phyloP scores from a whole-genome alignment of 2,113 vertebrate species.

The Cynoglossus semilaevis region DNA sequence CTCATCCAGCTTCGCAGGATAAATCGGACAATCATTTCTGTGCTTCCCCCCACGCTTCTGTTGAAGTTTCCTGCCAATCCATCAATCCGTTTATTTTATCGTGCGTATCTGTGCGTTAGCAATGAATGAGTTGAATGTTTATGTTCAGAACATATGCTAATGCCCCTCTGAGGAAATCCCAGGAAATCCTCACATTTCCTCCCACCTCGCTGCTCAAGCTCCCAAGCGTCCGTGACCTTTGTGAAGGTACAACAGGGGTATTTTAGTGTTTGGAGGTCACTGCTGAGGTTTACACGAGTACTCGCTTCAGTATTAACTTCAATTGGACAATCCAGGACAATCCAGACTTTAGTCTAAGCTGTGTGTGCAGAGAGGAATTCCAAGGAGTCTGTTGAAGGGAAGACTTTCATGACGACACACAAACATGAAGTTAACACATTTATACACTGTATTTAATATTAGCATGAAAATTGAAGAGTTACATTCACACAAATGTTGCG shows the following conservation, averaged over 20 bases:
- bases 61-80: background rate
- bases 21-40: no score
- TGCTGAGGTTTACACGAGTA: background rate
- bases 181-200: slow-evolving; percentile 32
- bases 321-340: no score
- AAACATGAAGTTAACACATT: no score
- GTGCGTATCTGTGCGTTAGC: background rate
- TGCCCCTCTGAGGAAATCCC: slow-evolving; percentile 6
- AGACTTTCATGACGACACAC: no score
- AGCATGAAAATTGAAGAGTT: no score
- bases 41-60: background rate
- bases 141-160: slow-evolving; percentile 2
- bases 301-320: no score
- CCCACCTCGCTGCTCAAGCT: background rate
- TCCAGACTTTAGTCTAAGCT: no score
- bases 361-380: no score
- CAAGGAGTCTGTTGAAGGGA: no score
- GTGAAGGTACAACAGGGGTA: slow-evolving; percentile 8
- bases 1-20: no score
- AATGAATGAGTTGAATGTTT: background rate
- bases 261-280: background rate
- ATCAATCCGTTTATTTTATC: background rate
- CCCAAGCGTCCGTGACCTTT: slow-evolving; percentile 5
- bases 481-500: no score
- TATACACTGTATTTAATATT: no score